These are phyloP conservation scores for Papilio gigon DNA, from an alignment of 2,888 invertebrate species.

Conservation along the genomic window DNA sequence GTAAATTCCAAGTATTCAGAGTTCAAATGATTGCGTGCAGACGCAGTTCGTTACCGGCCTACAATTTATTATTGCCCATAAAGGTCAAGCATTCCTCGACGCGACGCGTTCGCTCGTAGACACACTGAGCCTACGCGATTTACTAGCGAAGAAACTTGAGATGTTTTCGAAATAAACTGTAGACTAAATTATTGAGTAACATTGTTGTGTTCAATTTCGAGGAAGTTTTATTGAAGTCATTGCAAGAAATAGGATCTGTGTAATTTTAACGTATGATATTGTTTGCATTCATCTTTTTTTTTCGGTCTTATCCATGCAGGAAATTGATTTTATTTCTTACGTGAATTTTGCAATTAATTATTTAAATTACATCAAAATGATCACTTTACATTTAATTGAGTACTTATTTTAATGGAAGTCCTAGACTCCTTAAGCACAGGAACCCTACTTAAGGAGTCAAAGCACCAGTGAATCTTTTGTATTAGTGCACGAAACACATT, in stretches of 20 bases:
- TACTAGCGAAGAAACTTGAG: slow-evolving; percentile 33
- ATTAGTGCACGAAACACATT: no score
- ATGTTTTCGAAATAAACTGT: slow-evolving; percentile 24
- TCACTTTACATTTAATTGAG: no score
- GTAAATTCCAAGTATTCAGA: slow-evolving; percentile 39
- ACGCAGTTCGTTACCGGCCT: slow-evolving; percentile 34
- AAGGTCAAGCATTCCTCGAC: slow-evolving; percentile 38
- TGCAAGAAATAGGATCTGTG: not conserved
- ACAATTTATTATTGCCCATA: slow-evolving; percentile 40
- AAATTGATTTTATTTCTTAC: no score
- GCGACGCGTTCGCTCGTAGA: slow-evolving; percentile 14
- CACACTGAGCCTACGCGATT: slow-evolving; percentile 36
- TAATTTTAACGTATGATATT: not conserved
- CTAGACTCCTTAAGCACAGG: no score
- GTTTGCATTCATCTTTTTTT: no score
- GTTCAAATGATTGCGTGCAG: slow-evolving; percentile 34
- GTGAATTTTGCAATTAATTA: no score
- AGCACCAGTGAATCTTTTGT: no score
- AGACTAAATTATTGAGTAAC: slow-evolving; percentile 17
- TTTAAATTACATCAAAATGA: no score
- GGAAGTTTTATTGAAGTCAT: not conserved
- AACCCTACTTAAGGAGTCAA: no score
- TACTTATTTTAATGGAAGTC: no score
- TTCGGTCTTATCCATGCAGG: no score
- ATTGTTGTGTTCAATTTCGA: slow-evolving; percentile 8